Base-by-base conservation (phyloP, 1,140 invertebrate genomes). In the Drosophila repleta region DNA sequence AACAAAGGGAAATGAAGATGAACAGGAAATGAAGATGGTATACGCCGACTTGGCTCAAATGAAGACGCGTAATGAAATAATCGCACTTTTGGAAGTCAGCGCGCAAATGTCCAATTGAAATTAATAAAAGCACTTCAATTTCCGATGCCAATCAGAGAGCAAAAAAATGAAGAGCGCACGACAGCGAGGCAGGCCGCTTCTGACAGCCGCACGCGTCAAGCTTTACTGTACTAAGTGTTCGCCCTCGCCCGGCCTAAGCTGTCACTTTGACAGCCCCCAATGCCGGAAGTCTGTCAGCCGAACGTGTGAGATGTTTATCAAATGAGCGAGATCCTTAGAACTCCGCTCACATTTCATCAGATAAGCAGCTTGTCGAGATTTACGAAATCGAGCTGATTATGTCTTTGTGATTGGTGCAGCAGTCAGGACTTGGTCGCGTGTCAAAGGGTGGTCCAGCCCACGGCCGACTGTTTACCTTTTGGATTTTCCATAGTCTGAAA, bases 311-410 rank as follows among this genome's bases (percentile, higher is more conserved):
- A 88, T 88, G 84, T 79, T 88, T 89, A 88, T 88, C 83, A 82
- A 48, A 73, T 65, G 41, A 52, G 43, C 49, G 46, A 56, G 67
- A 80, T 77, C 60, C 75, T 74, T 67, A 68, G 62, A 83, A 83
- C 84, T 63, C 84, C 46, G 83, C 83, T 88, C 83, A 77, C 79
- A 89, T 89, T 88, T 88, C 84, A 89, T 88, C 79, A 69, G 83
- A 88, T 88, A 88, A 88, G 83, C 83, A 84, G 84, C 84, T 88
- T 88, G 84, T 88, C 83, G 84, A 88, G 83, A 88, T 89, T 89
- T 89, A 88, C 84, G 83, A 83, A 88, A 88, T 83, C 84, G 83
- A 88, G 84, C 79, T 88, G 79, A 87, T 87, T 88, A 88, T 76
- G 83, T 81, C 79, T 67, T 76, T 72, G 65, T 51, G 70, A 70